phyloP scores from a whole-genome alignment of 2,797 vertebrate genomes.

The Cyclura pinguis region DNA sequence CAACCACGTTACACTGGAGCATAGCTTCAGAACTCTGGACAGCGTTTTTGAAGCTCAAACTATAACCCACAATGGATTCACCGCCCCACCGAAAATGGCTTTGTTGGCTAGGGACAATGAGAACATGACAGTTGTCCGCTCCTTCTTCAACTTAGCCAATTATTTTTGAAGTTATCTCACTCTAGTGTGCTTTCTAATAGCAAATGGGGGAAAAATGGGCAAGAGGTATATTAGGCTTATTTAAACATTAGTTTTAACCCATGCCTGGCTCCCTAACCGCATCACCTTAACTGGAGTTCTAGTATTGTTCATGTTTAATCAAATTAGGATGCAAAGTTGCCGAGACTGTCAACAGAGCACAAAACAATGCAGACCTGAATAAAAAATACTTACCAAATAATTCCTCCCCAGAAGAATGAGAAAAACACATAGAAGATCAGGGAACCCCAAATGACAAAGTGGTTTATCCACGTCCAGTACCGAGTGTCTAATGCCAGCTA shows the following conservation, averaged over 20 bases:
- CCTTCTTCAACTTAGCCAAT: not conserved
- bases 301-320: not conserved
- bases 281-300: not conserved
- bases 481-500: slow-evolving; percentile 96
- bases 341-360: accelerated
- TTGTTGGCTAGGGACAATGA: not conserved
- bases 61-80: too few relatives aligned
- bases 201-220: not conserved
- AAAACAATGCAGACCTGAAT: not conserved
- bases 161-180: not conserved
- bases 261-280: too few relatives aligned
- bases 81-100: too few relatives aligned
- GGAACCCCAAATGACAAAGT: slow-evolving; percentile 99
- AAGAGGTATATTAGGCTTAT: not conserved
- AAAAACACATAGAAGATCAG: slow-evolving; percentile 97
- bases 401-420: slow-evolving; percentile 99
- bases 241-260: not conserved
- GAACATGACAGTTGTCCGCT: not conserved
- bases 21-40: too few relatives aligned
- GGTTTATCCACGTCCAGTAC: slow-evolving; percentile 99
- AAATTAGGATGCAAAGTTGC: not conserved
- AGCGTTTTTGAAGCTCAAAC: too few relatives aligned
- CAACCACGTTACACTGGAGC: too few relatives aligned
- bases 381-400: slow-evolving; percentile 90
- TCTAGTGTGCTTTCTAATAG: not conserved